Conservation (phyloP, 1,140 invertebrate species). For the Propsilocerus akamusi region DNA sequence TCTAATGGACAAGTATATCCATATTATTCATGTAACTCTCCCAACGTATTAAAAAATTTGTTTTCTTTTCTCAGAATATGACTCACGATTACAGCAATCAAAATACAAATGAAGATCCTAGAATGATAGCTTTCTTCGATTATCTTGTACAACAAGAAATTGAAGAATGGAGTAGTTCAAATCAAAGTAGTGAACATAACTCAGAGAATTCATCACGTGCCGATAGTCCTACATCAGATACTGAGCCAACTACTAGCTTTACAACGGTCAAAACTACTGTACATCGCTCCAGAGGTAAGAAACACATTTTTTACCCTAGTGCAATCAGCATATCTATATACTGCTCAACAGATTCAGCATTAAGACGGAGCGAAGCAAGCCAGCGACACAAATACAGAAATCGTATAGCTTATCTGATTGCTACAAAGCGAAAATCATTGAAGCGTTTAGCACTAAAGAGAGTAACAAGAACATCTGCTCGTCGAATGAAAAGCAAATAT, state of each 20-base stretch:
- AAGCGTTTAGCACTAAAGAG: slow-evolving; percentile 18
- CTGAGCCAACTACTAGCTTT: slow-evolving; percentile 5
- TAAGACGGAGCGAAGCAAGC: not conserved
- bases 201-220: slow-evolving; percentile 8
- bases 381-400: slow-evolving; percentile 13
- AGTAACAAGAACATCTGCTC: slow-evolving; percentile 5
- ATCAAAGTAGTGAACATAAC: slow-evolving; percentile 14
- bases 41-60: not conserved
- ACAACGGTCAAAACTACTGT: not conserved
- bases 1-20: slow-evolving; percentile 42
- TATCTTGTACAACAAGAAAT: slow-evolving; percentile 79
- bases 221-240: slow-evolving; percentile 7
- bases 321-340: too few species aligned
- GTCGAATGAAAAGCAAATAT: not conserved
- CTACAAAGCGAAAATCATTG: slow-evolving; percentile 19
- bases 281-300: not conserved
- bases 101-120: slow-evolving; percentile 72
- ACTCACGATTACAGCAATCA: slow-evolving; percentile 64
- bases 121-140: slow-evolving; percentile 95
- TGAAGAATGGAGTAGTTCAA: slow-evolving; percentile 42
- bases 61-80: slow-evolving; percentile 33
- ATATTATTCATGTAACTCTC: not conserved
- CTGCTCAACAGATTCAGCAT: not conserved
- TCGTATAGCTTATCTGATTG: slow-evolving; percentile 21
- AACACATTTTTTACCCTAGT: too few species aligned